phyloP scores from a whole-genome alignment of 2,888 invertebrate genomes.

The Lysandra bellargus region DNA sequence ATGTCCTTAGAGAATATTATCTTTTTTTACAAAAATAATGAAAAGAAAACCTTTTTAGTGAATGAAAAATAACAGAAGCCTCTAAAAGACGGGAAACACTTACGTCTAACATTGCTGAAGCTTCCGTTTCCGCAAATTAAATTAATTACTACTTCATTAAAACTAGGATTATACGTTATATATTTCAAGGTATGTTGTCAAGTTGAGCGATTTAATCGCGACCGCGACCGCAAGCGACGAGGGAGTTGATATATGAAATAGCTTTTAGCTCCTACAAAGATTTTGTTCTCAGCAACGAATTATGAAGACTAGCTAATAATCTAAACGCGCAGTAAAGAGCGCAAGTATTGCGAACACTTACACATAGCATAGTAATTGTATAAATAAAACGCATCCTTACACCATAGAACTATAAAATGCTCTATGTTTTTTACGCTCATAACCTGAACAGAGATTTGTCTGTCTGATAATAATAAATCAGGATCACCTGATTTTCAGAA shows the following conservation, averaged over 20 bases:
- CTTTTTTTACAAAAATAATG: not conserved
- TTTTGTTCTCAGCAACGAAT: not conserved
- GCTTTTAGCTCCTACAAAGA: not conserved
- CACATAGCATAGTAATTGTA: no score
- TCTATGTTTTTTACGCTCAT: no score
- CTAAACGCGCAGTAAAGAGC: no score
- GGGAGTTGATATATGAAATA: not conserved
- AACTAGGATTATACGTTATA: not conserved
- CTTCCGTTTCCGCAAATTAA: not conserved
- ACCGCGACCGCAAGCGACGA: not conserved
- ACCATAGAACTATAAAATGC: no score
- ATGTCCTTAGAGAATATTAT: not conserved
- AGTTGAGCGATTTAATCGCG: not conserved
- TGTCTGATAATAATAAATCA: no score
- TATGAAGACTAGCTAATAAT: not conserved
- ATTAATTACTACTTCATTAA: conserved; percentile 7
- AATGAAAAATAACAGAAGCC: not conserved
- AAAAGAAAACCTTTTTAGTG: not conserved
- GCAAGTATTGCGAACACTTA: no score
- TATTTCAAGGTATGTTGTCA: not conserved
- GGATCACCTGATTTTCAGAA: no score
- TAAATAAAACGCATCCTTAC: no score
- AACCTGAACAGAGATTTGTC: no score
- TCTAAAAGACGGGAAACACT: not conserved
- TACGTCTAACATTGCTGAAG: not conserved